Base-by-base conservation (phyloP, 2,888 invertebrate genomes). In the Chymomyza procnemis region DNA sequence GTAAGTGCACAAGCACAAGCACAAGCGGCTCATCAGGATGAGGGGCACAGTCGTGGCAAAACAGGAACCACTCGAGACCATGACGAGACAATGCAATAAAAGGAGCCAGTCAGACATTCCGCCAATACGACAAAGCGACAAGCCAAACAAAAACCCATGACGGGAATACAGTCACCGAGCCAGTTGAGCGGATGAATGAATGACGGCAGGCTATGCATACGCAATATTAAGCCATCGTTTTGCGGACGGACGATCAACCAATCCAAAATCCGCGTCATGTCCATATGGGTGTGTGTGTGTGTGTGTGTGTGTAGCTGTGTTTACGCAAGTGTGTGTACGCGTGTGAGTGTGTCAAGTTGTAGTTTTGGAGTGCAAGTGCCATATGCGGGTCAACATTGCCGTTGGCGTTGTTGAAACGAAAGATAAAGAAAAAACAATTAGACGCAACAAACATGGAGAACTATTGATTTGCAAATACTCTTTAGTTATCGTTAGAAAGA, bases 11-110 rank as follows among this genome's bases (percentile, higher is more conserved):
- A 9, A 41, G 30, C 9, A n/a, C n/a, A n/a, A n/a, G n/a, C n/a
- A n/a, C n/a, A 55, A n/a, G 22, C 18, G 50, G 55, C 30, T 16
- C 26, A 26, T 26, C 16, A 18, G 16, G 5, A 62, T 26, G 22
- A 56, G 64, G 48, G 48, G 48, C 55, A 55, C 73, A 67, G 69
- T 60, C 73, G 12, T 41, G 71, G 69, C 66, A 64, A 19, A 18
- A 71, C 78, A 76, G 85, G 76, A 73, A 87, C 85, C 83, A 83
- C 85, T 85, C 75, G 80, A 80, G 85, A 85, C 87, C 85, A 87
- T 87, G 85, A 85, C 87, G 84, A 87, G 85, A 87, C 87, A 85
- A 85, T 87, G 75, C 87, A 81, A 85, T 80, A 86, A 83, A 83
- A 82, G 84, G 83, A 85, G 70, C 76, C 85, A 73, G 68, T 58